Percentiles rank a stretch among this genome's conserved stretches.
These are phyloP conservation scores for Catharus fuscescens DNA, from an alignment of 2,113 vertebrate genomes.

Conservation along the genomic window DNA sequence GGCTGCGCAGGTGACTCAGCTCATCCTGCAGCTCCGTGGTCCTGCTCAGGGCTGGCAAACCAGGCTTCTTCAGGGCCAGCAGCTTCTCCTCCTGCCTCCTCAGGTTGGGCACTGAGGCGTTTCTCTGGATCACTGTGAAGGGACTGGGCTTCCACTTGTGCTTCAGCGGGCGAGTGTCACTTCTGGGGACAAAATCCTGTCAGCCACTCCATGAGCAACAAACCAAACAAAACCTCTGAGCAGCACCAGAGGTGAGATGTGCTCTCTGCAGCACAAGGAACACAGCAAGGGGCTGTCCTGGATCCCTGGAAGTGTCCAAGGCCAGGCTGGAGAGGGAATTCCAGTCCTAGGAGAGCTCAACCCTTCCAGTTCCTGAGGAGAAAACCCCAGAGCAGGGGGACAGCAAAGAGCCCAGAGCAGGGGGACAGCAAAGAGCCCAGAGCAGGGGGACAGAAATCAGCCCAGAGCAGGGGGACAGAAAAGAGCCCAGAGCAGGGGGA, in stretches of 20 bases:
- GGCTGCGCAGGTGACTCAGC: conserved; percentile 90
- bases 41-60: conserved; percentile 88
- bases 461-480: too few species aligned
- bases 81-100: conserved; percentile 91
- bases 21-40: conserved; percentile 95
- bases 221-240: not conserved
- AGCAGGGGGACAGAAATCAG: not conserved
- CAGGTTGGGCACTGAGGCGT: conserved; percentile 96
- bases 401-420: too few species aligned
- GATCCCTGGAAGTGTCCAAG: not conserved
- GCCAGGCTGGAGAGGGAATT: not conserved
- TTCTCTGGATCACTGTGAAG: conserved; percentile 93
- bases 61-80: conserved; percentile 91
- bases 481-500: too few species aligned
- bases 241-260: fast-evolving
- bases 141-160: conserved; percentile 97
- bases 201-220: not conserved
- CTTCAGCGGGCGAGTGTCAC: conserved; percentile 90
- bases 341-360: not conserved
- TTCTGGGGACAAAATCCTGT: conserved; percentile 72
- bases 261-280: not conserved
- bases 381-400: not conserved
- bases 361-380: not conserved
- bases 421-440: not conserved
- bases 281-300: not conserved